Conservation (phyloP, 2,797 vertebrate genomes). For the Gallinago solitaria region DNA sequence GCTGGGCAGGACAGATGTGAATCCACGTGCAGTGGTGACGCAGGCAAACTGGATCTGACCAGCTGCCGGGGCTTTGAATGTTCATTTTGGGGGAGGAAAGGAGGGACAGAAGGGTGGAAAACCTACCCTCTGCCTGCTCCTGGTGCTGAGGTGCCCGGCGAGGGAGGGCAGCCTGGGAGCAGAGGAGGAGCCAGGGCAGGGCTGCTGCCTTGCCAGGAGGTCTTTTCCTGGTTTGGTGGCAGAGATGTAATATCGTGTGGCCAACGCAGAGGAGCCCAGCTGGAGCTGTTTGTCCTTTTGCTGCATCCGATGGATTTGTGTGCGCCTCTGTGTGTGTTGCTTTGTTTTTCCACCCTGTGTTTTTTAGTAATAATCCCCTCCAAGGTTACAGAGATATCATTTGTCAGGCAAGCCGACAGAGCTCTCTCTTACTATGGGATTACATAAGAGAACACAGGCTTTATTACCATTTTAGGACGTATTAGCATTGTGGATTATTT, state of each 20-base stretch:
- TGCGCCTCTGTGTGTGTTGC: background rate
- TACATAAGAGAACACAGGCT: constrained; percentile 69
- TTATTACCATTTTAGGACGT: constrained; percentile 63
- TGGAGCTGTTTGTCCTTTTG: constrained; percentile 36
- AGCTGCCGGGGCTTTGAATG: constrained; percentile 53
- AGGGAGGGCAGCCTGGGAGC: background rate
- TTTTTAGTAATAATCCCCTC: constrained; percentile 64
- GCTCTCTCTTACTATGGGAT: constrained; percentile 67
- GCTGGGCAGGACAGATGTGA: constrained; percentile 57
- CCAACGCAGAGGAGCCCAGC: background rate
- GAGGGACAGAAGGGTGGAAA: background rate
- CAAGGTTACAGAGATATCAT: constrained; percentile 70
- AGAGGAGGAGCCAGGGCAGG: background rate
- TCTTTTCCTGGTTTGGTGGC: background rate
- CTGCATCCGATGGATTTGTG: background rate
- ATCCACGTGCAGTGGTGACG: constrained; percentile 41
- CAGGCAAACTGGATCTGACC: constrained; percentile 59
- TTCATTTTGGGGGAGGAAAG: background rate
- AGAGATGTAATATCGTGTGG: background rate
- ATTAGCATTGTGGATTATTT: constrained; percentile 72
- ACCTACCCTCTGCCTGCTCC: background rate
- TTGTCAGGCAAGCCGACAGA: constrained; percentile 64
- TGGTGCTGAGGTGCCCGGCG: background rate
- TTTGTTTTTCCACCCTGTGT: constrained; percentile 19
- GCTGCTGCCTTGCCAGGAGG: background rate